Conservation (phyloP, 2,888 invertebrate genomes). For the Acleris cristana region DNA sequence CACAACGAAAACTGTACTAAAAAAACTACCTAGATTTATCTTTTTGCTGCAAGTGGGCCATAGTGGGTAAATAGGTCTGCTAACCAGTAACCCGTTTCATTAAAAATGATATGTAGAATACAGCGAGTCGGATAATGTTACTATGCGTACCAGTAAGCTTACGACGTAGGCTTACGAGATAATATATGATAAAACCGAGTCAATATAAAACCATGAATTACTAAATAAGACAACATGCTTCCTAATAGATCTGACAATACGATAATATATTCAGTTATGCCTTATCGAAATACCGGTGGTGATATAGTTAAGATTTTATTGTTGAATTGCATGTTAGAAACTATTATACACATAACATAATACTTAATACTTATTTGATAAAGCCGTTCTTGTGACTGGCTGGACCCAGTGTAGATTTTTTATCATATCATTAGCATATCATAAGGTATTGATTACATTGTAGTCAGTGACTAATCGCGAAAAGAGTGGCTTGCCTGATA, state of each 20-base stretch:
- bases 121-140: constrained; percentile 19
- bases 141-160: constrained; percentile 9
- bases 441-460: constrained; percentile 59
- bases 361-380: constrained; percentile 50
- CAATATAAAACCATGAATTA: constrained; percentile 76
- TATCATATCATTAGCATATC: constrained; percentile 83
- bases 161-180: constrained; percentile 40
- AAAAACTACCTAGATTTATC: too few relatives aligned
- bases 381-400: constrained; percentile 62
- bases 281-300: constrained; percentile 78
- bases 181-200: constrained; percentile 54
- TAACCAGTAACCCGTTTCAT: too few relatives aligned
- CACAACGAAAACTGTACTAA: too few relatives aligned
- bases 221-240: constrained; percentile 79
- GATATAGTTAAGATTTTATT: constrained; percentile 68
- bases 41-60: too few relatives aligned
- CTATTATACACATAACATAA: constrained; percentile 56
- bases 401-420: constrained; percentile 78
- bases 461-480: constrained; percentile 56
- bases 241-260: constrained; percentile 83
- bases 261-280: constrained; percentile 74
- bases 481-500: constrained; percentile 46
- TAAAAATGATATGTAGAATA: background rate
- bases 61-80: too few relatives aligned
- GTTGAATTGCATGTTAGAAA: constrained; percentile 72